These are phyloP conservation scores for Elephas maximus DNA, from an alignment of 2,113 vertebrate genomes.

Conservation along the genomic window DNA sequence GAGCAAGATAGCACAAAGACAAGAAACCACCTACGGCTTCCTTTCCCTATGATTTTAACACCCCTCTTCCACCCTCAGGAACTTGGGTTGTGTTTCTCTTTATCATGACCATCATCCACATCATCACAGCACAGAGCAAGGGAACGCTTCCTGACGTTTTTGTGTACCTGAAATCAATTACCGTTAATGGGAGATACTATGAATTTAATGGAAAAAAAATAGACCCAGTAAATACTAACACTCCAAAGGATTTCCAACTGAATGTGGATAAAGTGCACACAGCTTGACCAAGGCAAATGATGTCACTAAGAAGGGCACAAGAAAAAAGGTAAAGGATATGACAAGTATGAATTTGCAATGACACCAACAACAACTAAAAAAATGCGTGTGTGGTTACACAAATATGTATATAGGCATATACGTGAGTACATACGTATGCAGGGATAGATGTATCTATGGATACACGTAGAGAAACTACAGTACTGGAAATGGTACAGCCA, in stretches of 20 bases:
- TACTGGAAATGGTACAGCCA: background rate
- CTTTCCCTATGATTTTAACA: background rate
- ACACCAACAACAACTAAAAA: too few species aligned
- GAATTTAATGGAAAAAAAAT: background rate
- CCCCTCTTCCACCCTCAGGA: background rate
- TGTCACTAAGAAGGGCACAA: background rate
- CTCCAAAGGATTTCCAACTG: background rate
- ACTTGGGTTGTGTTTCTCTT: background rate
- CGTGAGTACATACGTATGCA: too few species aligned
- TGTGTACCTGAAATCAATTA: background rate
- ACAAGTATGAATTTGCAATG: too few species aligned
- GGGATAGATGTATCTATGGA: background rate
- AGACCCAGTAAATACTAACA: background rate
- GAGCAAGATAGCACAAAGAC: background rate
- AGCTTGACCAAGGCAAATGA: background rate
- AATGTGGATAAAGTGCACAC: background rate
- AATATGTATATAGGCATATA: background rate
- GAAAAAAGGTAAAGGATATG: too few species aligned
- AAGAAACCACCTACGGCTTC: too few species aligned
- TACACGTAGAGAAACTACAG: background rate
- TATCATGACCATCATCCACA: background rate
- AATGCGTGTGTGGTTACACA: too few species aligned
- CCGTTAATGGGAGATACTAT: background rate
- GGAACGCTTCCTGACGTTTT: background rate
- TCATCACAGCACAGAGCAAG: background rate